Conservation (phyloP, 2,888 invertebrate species). For the Anthrax anthrax region DNA sequence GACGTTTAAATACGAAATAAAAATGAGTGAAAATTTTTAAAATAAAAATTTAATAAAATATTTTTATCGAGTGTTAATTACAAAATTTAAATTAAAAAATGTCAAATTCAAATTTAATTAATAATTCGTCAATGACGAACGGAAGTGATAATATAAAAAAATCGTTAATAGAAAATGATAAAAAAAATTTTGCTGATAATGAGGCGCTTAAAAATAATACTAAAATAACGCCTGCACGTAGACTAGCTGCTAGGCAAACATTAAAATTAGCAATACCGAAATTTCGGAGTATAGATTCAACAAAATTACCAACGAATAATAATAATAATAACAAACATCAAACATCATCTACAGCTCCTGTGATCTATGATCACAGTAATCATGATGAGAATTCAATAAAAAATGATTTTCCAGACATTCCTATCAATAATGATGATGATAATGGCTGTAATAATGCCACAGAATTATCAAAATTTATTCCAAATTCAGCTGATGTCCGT, state of each 20-base stretch:
- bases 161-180: neutral
- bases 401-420: neutral
- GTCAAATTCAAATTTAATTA: constrained; percentile 3
- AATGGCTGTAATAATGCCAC: too few species aligned
- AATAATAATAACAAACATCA: neutral
- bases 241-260: constrained; percentile 31
- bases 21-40: too few species aligned
- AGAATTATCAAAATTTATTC: neutral
- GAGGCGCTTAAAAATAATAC: constrained; percentile 11
- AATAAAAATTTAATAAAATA: too few species aligned
- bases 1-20: too few species aligned
- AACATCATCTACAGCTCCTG: constrained; percentile 7
- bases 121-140: neutral
- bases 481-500: constrained; percentile 26
- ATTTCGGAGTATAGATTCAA: constrained; percentile 18
- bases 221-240: constrained; percentile 34
- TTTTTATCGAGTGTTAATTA: too few species aligned
- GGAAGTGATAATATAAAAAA: neutral
- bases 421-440: constrained; percentile 2
- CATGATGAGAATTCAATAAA: neutral
- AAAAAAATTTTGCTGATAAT: neutral
- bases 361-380: neutral
- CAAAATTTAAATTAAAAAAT: neutral
- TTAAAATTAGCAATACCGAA: constrained; percentile 32
- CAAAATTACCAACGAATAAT: neutral